Conservation (phyloP, 2,888 invertebrate genomes). For the Perizoma flavofasciatum region DNA sequence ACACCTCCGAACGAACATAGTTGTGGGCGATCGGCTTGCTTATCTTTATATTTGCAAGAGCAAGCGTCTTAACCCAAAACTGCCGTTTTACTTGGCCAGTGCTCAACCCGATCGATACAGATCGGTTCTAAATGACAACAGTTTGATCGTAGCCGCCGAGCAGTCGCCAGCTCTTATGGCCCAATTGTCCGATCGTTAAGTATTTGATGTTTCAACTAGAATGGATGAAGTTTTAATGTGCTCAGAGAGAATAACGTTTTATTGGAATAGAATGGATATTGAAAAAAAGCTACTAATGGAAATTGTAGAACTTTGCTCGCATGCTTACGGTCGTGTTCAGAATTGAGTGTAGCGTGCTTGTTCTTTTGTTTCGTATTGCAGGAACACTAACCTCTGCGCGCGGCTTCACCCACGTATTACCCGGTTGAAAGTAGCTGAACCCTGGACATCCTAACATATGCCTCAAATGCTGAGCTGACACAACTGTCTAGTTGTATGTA, state of each 20-base stretch:
- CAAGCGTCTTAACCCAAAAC: background rate
- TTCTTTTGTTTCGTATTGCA: no score
- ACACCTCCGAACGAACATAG: no score
- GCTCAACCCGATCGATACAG: constrained; percentile 10
- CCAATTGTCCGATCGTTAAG: constrained; percentile 27
- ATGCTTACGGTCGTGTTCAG: no score
- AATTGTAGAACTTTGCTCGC: constrained; percentile 5
- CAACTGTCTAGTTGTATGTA: no score
- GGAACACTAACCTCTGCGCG: no score
- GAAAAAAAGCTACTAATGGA: constrained; percentile 14
- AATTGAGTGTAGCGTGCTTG: no score
- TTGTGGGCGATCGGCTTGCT: no score
- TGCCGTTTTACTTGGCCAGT: background rate
- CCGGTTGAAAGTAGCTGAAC: no score
- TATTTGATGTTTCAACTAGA: constrained; percentile 33
- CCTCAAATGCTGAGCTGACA: no score
- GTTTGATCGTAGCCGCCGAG: constrained; percentile 14
- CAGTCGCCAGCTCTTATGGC: constrained; percentile 23
- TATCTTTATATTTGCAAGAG: background rate
- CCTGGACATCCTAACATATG: no score
- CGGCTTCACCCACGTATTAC: no score
- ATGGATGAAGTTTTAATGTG: constrained; percentile 28
- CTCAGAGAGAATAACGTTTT: constrained; percentile 15
- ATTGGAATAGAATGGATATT: constrained; percentile 22
- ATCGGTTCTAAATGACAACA: constrained; percentile 15